phyloP scores from a whole-genome alignment of 2,113 vertebrate species.

The Pomatostomus ruficeps region DNA sequence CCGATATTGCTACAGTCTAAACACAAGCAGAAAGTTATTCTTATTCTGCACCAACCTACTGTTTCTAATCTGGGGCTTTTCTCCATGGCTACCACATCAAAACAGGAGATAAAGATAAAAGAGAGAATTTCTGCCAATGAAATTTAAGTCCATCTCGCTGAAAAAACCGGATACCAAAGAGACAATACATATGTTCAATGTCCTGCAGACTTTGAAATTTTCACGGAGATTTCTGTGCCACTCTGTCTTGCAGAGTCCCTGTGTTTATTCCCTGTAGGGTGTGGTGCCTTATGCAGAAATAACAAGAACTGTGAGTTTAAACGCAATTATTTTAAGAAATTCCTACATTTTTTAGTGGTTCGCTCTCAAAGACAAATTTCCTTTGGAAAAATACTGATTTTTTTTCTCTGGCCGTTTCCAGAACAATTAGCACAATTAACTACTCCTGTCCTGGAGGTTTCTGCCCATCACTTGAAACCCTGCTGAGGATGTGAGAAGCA shows the following conservation, averaged over 20 bases:
- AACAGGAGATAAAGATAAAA: slow-evolving; percentile 58
- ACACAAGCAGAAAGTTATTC: slow-evolving; percentile 24
- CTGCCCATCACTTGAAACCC: background rate
- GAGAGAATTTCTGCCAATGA: background rate
- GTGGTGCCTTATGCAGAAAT: background rate
- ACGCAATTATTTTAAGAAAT: background rate
- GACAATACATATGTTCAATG: background rate
- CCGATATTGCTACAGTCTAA: background rate
- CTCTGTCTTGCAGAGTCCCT: background rate
- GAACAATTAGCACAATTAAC: background rate
- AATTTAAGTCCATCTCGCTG: slow-evolving; percentile 9
- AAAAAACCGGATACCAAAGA: background rate
- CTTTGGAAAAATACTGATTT: background rate
- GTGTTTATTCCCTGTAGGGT: background rate
- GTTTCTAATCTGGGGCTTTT: slow-evolving; percentile 46
- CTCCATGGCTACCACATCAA: slow-evolving; percentile 58
- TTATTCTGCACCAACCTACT: slow-evolving; percentile 23
- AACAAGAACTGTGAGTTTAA: background rate
- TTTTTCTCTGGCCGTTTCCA: background rate
- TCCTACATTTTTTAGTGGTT: background rate
- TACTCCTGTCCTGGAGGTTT: background rate
- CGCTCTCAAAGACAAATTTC: background rate
- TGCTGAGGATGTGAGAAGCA: background rate
- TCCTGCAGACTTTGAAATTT: background rate
- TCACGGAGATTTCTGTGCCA: background rate